Conservation (phyloP, 2,888 invertebrate genomes). For the Apamea crenata region DNA sequence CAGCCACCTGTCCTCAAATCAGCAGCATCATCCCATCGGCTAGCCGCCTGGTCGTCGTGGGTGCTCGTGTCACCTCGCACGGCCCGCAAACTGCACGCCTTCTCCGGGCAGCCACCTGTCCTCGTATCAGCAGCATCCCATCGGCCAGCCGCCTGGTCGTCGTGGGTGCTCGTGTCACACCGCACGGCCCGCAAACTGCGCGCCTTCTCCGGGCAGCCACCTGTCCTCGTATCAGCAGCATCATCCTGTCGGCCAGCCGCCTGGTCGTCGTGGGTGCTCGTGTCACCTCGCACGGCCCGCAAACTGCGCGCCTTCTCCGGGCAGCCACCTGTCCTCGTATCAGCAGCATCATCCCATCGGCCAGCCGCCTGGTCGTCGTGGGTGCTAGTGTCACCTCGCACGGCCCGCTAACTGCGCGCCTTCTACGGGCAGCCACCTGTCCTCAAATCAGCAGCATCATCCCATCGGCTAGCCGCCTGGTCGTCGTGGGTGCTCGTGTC, state of each 20-base stretch:
- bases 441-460: neutral
- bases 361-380: neutral
- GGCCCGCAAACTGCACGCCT: neutral
- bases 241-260: too few species aligned
- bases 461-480: neutral
- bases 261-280: too few species aligned
- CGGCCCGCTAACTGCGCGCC: too few species aligned
- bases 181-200: neutral
- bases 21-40: too few species aligned
- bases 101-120: neutral
- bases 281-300: too few species aligned
- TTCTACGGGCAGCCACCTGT: neutral
- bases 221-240: too few species aligned
- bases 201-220: neutral
- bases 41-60: neutral
- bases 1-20: too few species aligned
- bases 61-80: conserved; percentile 16
- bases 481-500: neutral
- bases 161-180: neutral
- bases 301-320: neutral
- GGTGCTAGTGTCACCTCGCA: neutral
- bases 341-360: neutral
- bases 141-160: neutral
- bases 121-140: too few species aligned
- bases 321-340: neutral